Percentiles rank a stretch among this genome's conserved stretches.
These are phyloP conservation scores for Horisme vitalbata DNA, from an alignment of 2,888 invertebrate species.

Conservation along the genomic window DNA sequence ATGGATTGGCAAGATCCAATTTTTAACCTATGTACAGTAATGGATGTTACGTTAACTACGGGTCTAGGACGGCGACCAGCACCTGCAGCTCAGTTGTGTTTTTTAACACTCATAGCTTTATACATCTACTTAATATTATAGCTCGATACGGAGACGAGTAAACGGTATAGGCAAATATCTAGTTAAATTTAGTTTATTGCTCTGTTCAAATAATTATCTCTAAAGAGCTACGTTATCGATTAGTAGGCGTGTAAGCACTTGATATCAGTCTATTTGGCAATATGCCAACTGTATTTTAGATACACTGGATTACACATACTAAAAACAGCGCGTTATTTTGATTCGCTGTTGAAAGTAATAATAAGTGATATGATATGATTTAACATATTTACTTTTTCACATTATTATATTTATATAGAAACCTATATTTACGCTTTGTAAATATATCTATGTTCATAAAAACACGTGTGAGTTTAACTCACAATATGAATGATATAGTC, in stretches of 20 bases:
- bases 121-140: too few relatives aligned
- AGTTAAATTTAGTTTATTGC: neutral
- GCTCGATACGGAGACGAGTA: too few relatives aligned
- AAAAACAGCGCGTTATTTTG: slow-evolving; percentile 25
- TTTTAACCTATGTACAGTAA: too few relatives aligned
- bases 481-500: slow-evolving; percentile 3
- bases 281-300: slow-evolving; percentile 32
- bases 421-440: neutral
- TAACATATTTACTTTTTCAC: too few relatives aligned
- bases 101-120: too few relatives aligned
- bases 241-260: slow-evolving; percentile 30
- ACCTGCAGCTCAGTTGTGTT: too few relatives aligned
- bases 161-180: too few relatives aligned
- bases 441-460: neutral
- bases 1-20: too few relatives aligned
- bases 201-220: slow-evolving; percentile 2
- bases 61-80: too few relatives aligned
- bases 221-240: slow-evolving; percentile 15
- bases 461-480: neutral
- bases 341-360: slow-evolving; percentile 8
- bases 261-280: slow-evolving; percentile 35
- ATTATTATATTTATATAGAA: too few relatives aligned
- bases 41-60: too few relatives aligned
- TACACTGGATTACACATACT: slow-evolving; percentile 19
- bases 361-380: too few relatives aligned